A percentile compares a stretch with the other conserved stretches of the same genome.
phyloP scores from a whole-genome alignment of 2,888 invertebrate species.

The Plagiodera versicolora region DNA sequence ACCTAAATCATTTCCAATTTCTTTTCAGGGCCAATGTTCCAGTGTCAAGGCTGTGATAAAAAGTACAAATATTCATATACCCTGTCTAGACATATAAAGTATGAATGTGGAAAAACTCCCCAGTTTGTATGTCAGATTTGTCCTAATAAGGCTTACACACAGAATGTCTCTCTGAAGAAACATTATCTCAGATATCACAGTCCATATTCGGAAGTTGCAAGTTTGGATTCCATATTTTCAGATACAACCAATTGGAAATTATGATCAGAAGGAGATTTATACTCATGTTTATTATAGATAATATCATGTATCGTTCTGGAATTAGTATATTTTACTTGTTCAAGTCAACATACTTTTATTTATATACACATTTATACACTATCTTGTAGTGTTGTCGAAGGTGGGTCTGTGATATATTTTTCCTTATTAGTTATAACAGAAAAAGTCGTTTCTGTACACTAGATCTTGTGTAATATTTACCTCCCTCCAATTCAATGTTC shows the following conservation, averaged over 20 bases:
- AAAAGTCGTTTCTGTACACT: too few species aligned
- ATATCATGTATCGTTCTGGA: too few species aligned
- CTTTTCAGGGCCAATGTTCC: constrained; percentile 1
- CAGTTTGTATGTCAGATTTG: constrained; percentile 24
- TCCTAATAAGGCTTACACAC: constrained; percentile 30
- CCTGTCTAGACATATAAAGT: constrained; percentile 30
- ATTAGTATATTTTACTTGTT: too few species aligned
- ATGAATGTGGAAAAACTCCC: constrained; percentile 30
- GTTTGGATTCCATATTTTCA: constrained; percentile 21
- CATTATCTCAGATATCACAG: constrained; percentile 25
- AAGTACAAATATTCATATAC: constrained; percentile 32
- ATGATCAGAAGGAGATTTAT: too few species aligned
- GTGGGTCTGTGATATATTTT: too few species aligned
- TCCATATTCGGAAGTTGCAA: background rate
- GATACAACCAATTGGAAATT: constrained; percentile 31
- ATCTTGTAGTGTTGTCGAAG: too few species aligned
- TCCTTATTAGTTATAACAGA: too few species aligned
- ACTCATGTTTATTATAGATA: too few species aligned
- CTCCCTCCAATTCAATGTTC: too few species aligned
- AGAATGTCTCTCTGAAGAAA: constrained; percentile 33
- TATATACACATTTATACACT: too few species aligned
- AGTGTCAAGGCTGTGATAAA: constrained; percentile 27
- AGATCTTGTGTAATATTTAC: too few species aligned
- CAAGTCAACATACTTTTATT: too few species aligned
- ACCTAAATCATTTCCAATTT: background rate